A percentile compares a stretch with the other conserved stretches of the same genome.
Conservation (phyloP, 30 jellyfish, hydroid and myxozoan genomes). For the Pelagia noctiluca region DNA sequence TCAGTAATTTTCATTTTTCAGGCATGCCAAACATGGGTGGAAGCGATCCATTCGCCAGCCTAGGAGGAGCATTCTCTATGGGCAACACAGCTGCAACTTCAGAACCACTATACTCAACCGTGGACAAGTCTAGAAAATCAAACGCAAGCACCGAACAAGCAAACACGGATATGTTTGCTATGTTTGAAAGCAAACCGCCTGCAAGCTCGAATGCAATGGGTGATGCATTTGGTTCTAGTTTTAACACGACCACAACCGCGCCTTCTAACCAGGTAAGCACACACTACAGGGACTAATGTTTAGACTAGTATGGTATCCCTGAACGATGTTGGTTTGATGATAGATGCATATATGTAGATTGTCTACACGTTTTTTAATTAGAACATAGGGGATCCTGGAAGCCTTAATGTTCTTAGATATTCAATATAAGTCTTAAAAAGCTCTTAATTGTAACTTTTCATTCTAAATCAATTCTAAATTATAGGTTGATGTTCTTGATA, state of each 20-base stretch:
- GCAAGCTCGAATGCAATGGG: too few species aligned
- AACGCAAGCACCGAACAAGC: constrained; percentile 28
- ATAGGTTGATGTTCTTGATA: too few species aligned
- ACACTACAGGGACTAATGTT: too few species aligned
- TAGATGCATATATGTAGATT: too few species aligned
- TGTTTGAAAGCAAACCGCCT: constrained; percentile 43
- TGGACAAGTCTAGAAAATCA: constrained; percentile 43
- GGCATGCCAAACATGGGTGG: constrained; percentile 24
- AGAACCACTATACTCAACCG: constrained; percentile 77
- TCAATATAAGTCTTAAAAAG: too few species aligned
- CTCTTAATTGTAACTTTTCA: too few species aligned
- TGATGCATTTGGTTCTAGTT: neutral
- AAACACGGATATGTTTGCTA: constrained; percentile 43
- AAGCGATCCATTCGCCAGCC: constrained; percentile 59
- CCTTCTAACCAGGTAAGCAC: neutral
- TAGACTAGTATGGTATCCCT: too few species aligned
- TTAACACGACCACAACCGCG: constrained; percentile 1
- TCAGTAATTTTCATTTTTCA: constrained; percentile 15
- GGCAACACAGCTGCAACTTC: constrained; percentile 33
- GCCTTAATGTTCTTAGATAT: too few species aligned
- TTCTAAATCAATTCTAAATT: too few species aligned
- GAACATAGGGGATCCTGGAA: too few species aligned
- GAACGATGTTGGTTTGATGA: too few species aligned
- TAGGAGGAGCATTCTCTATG: constrained; percentile 48
- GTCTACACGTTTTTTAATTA: too few species aligned